Percentiles rank a stretch among this genome's conserved stretches.
Conservation (phyloP, 2,888 invertebrate genomes). For the Hirtodrosophila confusa region DNA sequence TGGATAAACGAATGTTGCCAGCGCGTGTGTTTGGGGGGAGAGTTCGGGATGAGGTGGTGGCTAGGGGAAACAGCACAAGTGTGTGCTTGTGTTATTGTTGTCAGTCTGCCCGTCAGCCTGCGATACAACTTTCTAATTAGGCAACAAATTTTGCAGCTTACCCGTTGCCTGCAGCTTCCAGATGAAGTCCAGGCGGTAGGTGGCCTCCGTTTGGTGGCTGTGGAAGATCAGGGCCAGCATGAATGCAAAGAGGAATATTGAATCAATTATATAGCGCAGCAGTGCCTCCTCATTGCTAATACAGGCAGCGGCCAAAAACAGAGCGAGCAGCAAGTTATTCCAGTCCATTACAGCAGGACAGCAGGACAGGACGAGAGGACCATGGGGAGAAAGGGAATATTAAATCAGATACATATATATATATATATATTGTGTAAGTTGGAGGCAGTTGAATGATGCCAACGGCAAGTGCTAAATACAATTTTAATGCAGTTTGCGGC, state of each 20-base stretch:
- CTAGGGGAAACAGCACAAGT: no score
- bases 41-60: no score
- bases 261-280: constrained; percentile 85
- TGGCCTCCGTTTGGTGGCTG: constrained; percentile 97
- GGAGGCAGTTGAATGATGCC: constrained; percentile 23
- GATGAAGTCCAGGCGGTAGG: constrained; percentile 96
- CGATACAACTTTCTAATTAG: constrained; percentile 38
- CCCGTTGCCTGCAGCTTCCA: constrained; percentile 98
- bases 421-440: constrained; percentile 4
- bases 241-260: constrained; percentile 90
- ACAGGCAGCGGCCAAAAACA: constrained; percentile 22
- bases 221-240: constrained; percentile 94
- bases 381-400: constrained; percentile 11
- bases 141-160: constrained; percentile 78
- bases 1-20: constrained; percentile 24
- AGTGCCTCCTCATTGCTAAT: constrained; percentile 82
- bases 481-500: constrained; percentile 78
- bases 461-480: constrained; percentile 72
- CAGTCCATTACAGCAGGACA: constrained; percentile 61
- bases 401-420: constrained; percentile 11
- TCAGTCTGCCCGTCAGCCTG: constrained; percentile 3
- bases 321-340: constrained; percentile 9
- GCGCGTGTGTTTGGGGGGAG: no score
- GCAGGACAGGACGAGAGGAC: constrained; percentile 17
- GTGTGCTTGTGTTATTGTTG: background rate